Conservation (phyloP, 1,140 invertebrate genomes). For the Nomia melanderi region DNA sequence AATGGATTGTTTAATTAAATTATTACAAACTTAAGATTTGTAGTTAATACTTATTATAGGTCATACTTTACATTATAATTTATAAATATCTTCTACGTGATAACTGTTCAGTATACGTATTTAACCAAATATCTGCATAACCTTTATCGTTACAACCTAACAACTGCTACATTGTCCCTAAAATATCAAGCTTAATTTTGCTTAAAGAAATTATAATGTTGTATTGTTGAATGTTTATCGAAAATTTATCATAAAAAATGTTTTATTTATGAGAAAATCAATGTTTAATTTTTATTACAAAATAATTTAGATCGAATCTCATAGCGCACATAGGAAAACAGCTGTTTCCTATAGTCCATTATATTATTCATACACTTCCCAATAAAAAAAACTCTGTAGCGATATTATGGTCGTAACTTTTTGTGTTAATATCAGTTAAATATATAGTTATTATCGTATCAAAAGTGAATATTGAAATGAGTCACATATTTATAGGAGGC, state of each 20-base stretch:
- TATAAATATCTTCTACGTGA: too few species aligned
- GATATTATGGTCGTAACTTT: not conserved
- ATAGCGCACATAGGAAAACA: not conserved
- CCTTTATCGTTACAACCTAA: slow-evolving; percentile 3
- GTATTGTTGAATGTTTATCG: not conserved
- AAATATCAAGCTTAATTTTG: not conserved
- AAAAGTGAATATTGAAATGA: slow-evolving; percentile 19
- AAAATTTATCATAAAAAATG: not conserved
- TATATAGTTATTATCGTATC: slow-evolving; percentile 4
- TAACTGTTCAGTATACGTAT: not conserved
- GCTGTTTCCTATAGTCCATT: slow-evolving; percentile 6
- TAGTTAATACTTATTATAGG: too few species aligned
- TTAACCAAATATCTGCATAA: not conserved
- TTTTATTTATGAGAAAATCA: not conserved
- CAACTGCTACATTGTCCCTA: not conserved
- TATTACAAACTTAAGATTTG: too few species aligned
- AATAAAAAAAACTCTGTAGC: not conserved
- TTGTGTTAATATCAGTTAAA: not conserved
- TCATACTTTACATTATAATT: too few species aligned
- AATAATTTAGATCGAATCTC: not conserved
- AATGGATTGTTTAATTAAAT: too few species aligned
- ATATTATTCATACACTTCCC: not conserved
- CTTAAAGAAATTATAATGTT: not conserved
- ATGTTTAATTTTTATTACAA: not conserved
- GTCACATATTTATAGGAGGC: slow-evolving; percentile 11